These are phyloP conservation scores for Paraplagusia blochii DNA, from an alignment of 2,113 vertebrate species.

Conservation along the genomic window DNA sequence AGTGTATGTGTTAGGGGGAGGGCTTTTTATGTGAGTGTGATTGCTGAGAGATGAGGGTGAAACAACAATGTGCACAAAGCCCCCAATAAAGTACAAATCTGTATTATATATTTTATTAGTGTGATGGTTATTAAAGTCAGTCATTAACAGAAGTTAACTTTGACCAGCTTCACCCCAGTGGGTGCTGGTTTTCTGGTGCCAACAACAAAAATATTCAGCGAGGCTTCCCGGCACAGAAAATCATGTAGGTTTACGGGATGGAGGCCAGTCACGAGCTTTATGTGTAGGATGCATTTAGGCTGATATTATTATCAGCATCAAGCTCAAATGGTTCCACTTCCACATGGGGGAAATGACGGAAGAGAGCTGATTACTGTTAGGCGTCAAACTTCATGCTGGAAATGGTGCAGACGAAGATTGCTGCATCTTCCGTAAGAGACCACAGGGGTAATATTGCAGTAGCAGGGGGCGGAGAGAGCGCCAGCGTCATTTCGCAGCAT, in stretches of 20 bases:
- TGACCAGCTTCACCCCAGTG: slow-evolving; percentile 24
- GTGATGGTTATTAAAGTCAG: slow-evolving; percentile 18
- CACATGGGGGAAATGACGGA: slow-evolving; percentile 62
- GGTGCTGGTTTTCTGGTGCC: slow-evolving; percentile 32
- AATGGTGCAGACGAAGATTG: slow-evolving; percentile 73
- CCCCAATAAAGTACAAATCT: slow-evolving; percentile 17
- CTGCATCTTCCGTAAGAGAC: slow-evolving; percentile 74
- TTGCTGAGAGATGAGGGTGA: slow-evolving; percentile 55
- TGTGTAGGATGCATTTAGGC: slow-evolving; percentile 71
- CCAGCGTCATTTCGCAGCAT: slow-evolving; percentile 78
- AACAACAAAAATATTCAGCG: slow-evolving; percentile 19
- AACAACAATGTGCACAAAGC: slow-evolving; percentile 55
- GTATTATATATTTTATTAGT: no score
- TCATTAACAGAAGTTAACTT: neutral
- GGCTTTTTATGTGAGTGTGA: slow-evolving; percentile 9
- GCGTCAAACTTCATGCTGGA: slow-evolving; percentile 73
- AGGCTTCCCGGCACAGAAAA: slow-evolving; percentile 57
- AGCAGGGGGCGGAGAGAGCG: slow-evolving; percentile 66
- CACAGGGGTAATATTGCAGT: slow-evolving; percentile 75
- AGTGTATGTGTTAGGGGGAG: slow-evolving; percentile 55
- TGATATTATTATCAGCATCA: slow-evolving; percentile 68
- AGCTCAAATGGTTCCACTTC: slow-evolving; percentile 66
- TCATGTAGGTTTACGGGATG: slow-evolving; percentile 59
- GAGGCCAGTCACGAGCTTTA: slow-evolving; percentile 63
- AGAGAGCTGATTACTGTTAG: slow-evolving; percentile 70